Conservation (phyloP, 2,113 vertebrate species). For the Centrocercus urophasianus region DNA sequence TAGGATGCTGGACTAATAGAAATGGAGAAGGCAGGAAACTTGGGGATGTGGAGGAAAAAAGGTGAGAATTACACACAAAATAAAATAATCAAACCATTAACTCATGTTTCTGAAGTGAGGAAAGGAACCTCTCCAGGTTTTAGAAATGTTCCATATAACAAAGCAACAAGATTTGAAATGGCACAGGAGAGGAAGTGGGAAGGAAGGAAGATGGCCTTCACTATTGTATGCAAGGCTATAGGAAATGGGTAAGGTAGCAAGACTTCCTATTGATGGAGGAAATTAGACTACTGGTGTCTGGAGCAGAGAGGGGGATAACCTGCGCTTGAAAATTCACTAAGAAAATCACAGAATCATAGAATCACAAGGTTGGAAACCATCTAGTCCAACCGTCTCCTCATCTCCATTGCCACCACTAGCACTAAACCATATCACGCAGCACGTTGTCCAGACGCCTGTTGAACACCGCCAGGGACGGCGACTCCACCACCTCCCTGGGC, state of each 20-base stretch:
- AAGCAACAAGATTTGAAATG: not conserved
- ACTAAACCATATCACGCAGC: no score
- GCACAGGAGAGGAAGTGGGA: not conserved
- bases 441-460: no score
- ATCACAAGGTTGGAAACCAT: no score
- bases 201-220: not conserved
- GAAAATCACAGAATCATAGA: not conserved
- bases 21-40: not conserved
- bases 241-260: not conserved
- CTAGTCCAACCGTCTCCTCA: no score
- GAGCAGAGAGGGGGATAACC: not conserved
- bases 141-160: not conserved
- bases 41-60: rapidly evolving
- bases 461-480: no score
- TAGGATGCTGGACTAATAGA: not conserved
- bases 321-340: not conserved
- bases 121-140: not conserved
- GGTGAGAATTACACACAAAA: not conserved
- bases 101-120: not conserved
- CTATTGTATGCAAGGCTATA: not conserved
- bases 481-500: no score
- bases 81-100: not conserved
- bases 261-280: not conserved
- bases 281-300: not conserved
- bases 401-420: no score